Conservation (phyloP, 2,888 invertebrate species). For the Rutpela maculata region DNA sequence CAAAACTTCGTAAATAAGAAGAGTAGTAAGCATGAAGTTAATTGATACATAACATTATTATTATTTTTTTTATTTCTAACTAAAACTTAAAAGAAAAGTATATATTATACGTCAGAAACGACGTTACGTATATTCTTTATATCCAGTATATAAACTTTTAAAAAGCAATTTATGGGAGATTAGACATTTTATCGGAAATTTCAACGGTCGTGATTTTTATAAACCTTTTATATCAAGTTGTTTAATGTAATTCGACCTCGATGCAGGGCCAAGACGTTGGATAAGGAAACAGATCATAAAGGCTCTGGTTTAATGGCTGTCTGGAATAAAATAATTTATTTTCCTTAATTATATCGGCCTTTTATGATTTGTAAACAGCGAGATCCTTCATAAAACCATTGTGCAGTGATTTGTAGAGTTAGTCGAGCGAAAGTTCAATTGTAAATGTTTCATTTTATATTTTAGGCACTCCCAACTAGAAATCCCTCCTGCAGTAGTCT, state of each 20-base stretch:
- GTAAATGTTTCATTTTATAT: constrained; percentile 1
- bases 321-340: background rate
- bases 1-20: too few relatives aligned
- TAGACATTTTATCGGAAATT: background rate
- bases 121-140: too few relatives aligned
- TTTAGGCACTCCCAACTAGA: background rate
- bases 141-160: too few relatives aligned
- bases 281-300: background rate
- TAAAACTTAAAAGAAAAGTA: too few relatives aligned
- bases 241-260: background rate
- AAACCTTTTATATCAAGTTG: background rate
- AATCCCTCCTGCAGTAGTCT: background rate
- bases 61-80: too few relatives aligned
- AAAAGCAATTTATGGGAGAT: too few relatives aligned
- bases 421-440: background rate
- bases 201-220: background rate
- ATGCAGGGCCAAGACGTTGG: background rate
- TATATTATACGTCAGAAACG: too few relatives aligned
- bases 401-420: background rate
- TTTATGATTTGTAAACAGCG: constrained; percentile 1
- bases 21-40: too few relatives aligned
- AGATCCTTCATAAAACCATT: constrained; percentile 1
- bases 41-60: too few relatives aligned
- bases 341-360: background rate
- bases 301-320: background rate